Evolutionary conservation across 2,888 invertebrate genomes (phyloP), one percentile per base, ranked within the genome.

Genomic region (Cryptus armator): DNA sequence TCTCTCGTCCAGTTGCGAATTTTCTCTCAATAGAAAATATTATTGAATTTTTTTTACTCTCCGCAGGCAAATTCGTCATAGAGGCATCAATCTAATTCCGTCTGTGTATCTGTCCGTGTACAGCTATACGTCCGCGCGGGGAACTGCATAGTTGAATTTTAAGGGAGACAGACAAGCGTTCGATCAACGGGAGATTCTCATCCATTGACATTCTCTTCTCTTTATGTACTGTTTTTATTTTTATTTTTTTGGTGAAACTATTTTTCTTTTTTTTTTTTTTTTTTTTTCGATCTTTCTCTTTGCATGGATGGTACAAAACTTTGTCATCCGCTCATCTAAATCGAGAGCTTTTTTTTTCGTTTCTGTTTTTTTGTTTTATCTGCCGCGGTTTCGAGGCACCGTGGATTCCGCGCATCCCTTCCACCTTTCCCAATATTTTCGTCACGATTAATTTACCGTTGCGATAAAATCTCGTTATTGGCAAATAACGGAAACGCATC

Each of bases 391-490:
- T 81, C 46, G 72, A 46, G 74, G 53, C 48, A 59, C 53, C 51
- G 77, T 48, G 48, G 71, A 72, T 56, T 77, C 9, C 48, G 56
- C 51, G 64, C 0, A 29, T 32, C 29, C 43, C 56, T 37, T 56
- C 14, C 56, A 3, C 62, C 59, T 19, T 32, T 29, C 14, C 71
- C 71, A 64, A 66, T 76, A 80, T 83, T 80, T 83, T 85, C 83
- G 83, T 85, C 83, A 76, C 85, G 85, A 85, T 85, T 85, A 85
- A 85, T 85, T 85, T 85, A 85, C 76, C 85, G 85, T 85, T 80
- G 80, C 83, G 83, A 85, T 85, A 85, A 85, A 85, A 85, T 85
- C 83, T 80, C 83, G 85, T 85, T 85, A 85, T 85, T 85, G 85
- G 83, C 67, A 83, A 83, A 85, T 85, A 85, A 85, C 85, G 80